Percentiles rank a stretch among this genome's conserved stretches.
These are phyloP conservation scores for Leptogaster cylindrica DNA, from an alignment of 2,888 invertebrate species.

Conservation along the genomic window DNA sequence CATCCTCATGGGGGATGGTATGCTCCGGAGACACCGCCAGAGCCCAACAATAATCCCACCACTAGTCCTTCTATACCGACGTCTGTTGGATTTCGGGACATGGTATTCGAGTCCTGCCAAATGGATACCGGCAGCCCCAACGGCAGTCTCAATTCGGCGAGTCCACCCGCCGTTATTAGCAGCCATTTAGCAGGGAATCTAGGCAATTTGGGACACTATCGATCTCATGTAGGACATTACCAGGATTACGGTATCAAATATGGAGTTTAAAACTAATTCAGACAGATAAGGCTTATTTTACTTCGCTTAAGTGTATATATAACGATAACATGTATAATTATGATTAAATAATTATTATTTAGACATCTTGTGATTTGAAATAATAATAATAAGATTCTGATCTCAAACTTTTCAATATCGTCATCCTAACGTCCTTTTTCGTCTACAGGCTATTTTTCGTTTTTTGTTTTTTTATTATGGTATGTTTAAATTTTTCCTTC, in stretches of 20 bases:
- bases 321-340: conserved; percentile 12
- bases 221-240: conserved; percentile 57
- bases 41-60: conserved; percentile 45
- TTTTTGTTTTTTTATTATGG: not conserved
- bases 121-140: conserved; percentile 61
- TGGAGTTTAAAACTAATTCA: conserved; percentile 55
- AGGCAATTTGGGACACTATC: conserved; percentile 60
- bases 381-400: conserved; percentile 9
- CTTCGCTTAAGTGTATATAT: conserved; percentile 37
- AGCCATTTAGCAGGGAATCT: conserved; percentile 59
- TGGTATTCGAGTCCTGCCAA: conserved; percentile 62
- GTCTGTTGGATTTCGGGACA: conserved; percentile 58
- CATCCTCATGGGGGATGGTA: conserved; percentile 62
- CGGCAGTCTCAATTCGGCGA: conserved; percentile 61
- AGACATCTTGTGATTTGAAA: conserved; percentile 35
- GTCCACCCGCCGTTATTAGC: conserved; percentile 58
- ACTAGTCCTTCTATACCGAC: conserved; percentile 50
- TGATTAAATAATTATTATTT: conserved; percentile 13
- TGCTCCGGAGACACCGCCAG: conserved; percentile 61
- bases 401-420: too few species aligned
- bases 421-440: too few species aligned
- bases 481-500: too few species aligned
- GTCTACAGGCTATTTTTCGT: not conserved
- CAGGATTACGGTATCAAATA: conserved; percentile 63
- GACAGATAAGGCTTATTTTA: conserved; percentile 24